Base-by-base conservation (phyloP, 2,797 vertebrate genomes). In the Zalophus californianus region DNA sequence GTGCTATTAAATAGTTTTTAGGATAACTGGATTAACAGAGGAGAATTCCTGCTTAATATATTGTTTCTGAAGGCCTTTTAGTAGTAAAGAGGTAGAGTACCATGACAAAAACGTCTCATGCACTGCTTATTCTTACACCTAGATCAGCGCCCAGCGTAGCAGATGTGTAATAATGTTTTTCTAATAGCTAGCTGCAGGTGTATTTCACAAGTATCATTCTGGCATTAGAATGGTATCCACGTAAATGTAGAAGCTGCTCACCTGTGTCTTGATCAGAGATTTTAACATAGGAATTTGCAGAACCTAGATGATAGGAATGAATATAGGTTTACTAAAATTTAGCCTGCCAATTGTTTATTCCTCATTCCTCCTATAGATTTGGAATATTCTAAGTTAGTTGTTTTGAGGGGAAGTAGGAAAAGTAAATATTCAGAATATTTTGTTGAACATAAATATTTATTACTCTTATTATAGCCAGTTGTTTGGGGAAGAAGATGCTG, bases 401-500 rank as follows among this genome's bases (percentile, higher is more conserved):
- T 64, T 68, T 94, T 16, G 91, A 41, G 86, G 8, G 8, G 72
- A 77, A 44, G 72, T 50, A 90, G 52, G 38, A 56, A n/a, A 95
- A 77, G 60, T 29, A 70, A 62, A n/a, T 20, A 29, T 75, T 25
- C 4, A 44, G 52, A 96, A 79, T 87, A 73, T 52, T 97, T 52
- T 93, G 25, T 60, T 97, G 2, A 82, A n/a, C 18, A 27, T 93
- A 82, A 96, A 41, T 95, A 70, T 95, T 32, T 93, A 52, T 86
- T 98, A 0, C 82, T 93, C 95, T 95, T 96, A 96, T 98, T 98
- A 18, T 41, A 99, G 99, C 98, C 99, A 99, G 98, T 98, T 99
- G 50, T 99, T 99, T 98, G 99, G 99, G 97, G 99, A 99, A 98
- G 99, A 99, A 97, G 99, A 99, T 97, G 99, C 99, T 2, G 99